A percentile compares a stretch with the other conserved stretches of the same genome.
Evolutionary conservation across 2,113 vertebrate genomes (phyloP).

Genomic region (Sinosuthora webbiana): DNA sequence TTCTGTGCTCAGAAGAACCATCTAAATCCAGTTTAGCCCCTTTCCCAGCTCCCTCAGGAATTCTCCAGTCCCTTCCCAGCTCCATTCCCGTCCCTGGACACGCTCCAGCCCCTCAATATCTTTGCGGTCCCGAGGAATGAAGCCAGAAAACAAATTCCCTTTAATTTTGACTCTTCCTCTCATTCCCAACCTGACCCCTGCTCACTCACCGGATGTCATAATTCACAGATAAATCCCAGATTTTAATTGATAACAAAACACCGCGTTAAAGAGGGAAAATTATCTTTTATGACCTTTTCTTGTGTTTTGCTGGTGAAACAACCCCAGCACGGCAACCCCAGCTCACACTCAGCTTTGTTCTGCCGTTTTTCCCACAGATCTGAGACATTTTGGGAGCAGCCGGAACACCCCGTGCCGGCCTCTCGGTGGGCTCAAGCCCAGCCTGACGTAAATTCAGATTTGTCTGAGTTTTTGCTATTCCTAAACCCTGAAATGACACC

Average conservation of each 20-base stretch:
- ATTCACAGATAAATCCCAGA: background rate
- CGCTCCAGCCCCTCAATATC: rapidly evolving
- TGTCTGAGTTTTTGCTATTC: background rate
- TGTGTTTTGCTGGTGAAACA: background rate
- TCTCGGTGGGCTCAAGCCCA: background rate
- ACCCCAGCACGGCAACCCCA: background rate
- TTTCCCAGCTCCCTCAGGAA: no score
- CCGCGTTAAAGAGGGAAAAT: background rate
- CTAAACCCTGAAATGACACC: background rate
- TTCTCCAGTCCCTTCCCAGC: background rate
- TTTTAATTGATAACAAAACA: background rate
- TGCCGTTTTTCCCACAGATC: background rate
- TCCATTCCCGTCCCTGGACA: rapidly evolving
- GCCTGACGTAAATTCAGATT: rapidly evolving
- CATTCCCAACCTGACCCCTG: no score
- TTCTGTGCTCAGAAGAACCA: no score
- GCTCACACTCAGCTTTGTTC: background rate
- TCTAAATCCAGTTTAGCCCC: no score
- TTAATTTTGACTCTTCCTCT: background rate
- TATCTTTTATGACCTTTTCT: background rate
- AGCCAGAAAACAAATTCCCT: background rate
- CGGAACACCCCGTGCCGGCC: rapidly evolving
- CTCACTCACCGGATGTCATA: rapidly evolving
- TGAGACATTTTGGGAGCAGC: background rate
- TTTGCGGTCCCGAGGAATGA: rapidly evolving